phyloP scores from a whole-genome alignment of 2,797 vertebrate genomes.

The Cephalopachus bancanus region DNA sequence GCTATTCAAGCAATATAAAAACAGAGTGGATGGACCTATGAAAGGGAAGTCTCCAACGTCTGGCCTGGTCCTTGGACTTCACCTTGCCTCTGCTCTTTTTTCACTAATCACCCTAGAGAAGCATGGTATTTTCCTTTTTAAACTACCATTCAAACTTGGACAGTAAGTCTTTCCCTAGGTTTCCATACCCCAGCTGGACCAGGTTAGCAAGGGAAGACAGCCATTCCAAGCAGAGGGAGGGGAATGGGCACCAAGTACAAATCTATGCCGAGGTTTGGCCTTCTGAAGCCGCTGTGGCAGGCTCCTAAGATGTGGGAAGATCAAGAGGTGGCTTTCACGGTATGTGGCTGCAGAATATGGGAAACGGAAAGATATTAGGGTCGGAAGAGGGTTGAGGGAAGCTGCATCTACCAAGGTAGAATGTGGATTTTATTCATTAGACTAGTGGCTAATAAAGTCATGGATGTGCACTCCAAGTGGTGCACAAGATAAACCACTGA shows the following conservation, averaged over 20 bases:
- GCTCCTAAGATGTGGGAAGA: not conserved
- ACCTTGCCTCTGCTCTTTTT: not conserved
- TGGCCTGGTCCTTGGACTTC: not conserved
- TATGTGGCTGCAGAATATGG: not conserved
- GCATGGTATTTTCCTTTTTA: not conserved
- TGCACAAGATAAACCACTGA: not conserved
- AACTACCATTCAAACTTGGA: constrained; percentile 11
- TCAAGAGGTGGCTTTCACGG: too few relatives aligned
- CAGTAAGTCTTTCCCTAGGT: not conserved
- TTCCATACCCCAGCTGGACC: not conserved
- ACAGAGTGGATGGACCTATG: not conserved
- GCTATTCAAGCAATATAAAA: constrained; percentile 15
- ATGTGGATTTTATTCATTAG: not conserved
- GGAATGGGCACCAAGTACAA: not conserved
- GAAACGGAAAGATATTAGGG: not conserved
- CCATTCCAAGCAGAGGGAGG: not conserved
- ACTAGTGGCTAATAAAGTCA: not conserved
- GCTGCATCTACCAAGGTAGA: not conserved
- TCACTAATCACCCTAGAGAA: not conserved
- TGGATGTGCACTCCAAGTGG: not conserved
- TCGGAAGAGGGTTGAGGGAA: not conserved
- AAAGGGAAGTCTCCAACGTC: not conserved
- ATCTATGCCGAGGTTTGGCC: not conserved
- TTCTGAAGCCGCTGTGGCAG: not conserved
- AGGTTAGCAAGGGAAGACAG: not conserved